A percentile compares a stretch with the other conserved stretches of the same genome.
These are phyloP conservation scores for Spondyliosoma cantharus DNA, from an alignment of 2,797 vertebrate species.

Conservation along the genomic window DNA sequence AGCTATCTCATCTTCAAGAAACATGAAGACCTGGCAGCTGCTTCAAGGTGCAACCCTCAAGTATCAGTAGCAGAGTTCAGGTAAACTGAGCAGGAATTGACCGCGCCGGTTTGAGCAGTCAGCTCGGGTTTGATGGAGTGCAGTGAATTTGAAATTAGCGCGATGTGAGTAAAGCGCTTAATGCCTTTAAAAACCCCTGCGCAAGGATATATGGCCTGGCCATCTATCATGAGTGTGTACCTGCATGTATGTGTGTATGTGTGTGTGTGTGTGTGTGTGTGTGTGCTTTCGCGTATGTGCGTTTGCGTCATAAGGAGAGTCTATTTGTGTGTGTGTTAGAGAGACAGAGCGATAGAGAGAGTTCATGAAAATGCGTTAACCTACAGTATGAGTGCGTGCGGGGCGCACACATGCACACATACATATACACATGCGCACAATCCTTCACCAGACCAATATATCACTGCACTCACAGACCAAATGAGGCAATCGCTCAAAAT, in stretches of 20 bases:
- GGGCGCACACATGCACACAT: conserved; percentile 9
- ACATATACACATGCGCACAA: conserved; percentile 42
- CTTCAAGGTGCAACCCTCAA: conserved; percentile 28
- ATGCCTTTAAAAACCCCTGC: conserved; percentile 74
- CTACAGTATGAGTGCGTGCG: conserved; percentile 46
- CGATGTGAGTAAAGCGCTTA: conserved; percentile 73
- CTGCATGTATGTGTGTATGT: conserved; percentile 8
- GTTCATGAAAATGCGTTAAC: conserved; percentile 68
- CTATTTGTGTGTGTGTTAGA: conserved; percentile 9
- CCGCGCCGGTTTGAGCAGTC: conserved; percentile 62
- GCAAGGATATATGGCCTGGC: conserved; percentile 65
- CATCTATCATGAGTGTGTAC: conserved; percentile 73
- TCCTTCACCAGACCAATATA: conserved; percentile 86
- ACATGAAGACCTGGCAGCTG: conserved; percentile 32
- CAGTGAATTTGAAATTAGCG: conserved; percentile 79
- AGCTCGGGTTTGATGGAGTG: conserved; percentile 77
- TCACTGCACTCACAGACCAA: conserved; percentile 91
- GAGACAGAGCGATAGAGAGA: conserved; percentile 51
- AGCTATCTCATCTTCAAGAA: conserved; percentile 34
- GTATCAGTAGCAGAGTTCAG: conserved; percentile 42
- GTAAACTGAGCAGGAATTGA: conserved; percentile 60
- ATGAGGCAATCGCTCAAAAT: conserved; percentile 98
- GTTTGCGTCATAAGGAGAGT: conserved; percentile 22
- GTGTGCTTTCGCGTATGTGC: background rate
- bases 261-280: conserved; percentile 21